Evolutionary conservation across 2,888 invertebrate species (phyloP).

Genomic region (Andrena bicolor): DNA sequence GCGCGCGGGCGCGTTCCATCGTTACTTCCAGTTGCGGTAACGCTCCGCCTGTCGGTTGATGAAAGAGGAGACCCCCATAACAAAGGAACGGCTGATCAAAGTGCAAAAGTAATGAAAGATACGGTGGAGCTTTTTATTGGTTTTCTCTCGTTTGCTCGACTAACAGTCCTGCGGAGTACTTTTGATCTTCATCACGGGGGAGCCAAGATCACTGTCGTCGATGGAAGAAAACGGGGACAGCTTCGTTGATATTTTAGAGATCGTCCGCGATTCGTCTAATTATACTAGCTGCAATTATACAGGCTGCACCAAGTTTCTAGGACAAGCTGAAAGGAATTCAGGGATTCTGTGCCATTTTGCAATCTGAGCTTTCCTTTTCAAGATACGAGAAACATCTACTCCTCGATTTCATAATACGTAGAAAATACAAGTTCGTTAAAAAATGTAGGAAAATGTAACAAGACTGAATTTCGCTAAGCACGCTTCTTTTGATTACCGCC

Average conservation of each 20-base stretch:
- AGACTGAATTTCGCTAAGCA: too few relatives aligned
- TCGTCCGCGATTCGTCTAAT: constrained; percentile 15
- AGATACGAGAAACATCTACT: too few relatives aligned
- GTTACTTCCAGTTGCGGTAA: constrained; percentile 43
- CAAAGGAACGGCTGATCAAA: constrained; percentile 56
- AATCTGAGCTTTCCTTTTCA: too few relatives aligned
- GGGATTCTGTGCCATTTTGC: not conserved
- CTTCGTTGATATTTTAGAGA: not conserved
- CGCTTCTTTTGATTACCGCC: too few relatives aligned
- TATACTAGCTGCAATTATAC: not conserved
- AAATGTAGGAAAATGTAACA: too few relatives aligned
- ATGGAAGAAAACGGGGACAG: not conserved
- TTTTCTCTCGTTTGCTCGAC: constrained; percentile 51
- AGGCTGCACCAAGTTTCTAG: not conserved
- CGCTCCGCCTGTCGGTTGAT: constrained; percentile 2
- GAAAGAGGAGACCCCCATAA: constrained; percentile 37
- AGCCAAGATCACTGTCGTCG: constrained; percentile 18
- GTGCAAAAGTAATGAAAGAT: constrained; percentile 54
- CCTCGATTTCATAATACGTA: too few relatives aligned
- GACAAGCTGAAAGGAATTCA: not conserved
- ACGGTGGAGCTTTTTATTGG: constrained; percentile 42
- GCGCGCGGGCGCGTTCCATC: constrained; percentile 15
- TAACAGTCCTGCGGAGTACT: constrained; percentile 65
- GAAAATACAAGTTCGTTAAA: too few relatives aligned
- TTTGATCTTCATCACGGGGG: constrained; percentile 61